A percentile compares a stretch with the other conserved stretches of the same genome.
Conservation (phyloP, 1,140 invertebrate genomes). For the Pogonognathellus flavescens region DNA sequence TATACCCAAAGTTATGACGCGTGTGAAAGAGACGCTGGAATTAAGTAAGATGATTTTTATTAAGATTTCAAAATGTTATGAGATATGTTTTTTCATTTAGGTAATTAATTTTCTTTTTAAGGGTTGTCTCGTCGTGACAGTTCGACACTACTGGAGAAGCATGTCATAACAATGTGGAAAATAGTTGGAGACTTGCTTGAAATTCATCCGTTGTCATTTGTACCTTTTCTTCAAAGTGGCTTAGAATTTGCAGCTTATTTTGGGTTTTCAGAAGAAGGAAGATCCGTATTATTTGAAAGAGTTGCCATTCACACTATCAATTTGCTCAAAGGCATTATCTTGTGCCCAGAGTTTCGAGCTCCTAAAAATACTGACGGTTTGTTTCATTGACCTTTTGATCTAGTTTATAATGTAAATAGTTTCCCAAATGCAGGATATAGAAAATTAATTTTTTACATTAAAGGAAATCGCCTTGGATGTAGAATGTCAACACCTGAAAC, state of each 20-base stretch:
- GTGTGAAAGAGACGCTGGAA: constrained; percentile 82
- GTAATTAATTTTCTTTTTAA: neutral
- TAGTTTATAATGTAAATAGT: neutral
- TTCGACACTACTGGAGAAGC: constrained; percentile 80
- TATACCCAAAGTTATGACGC: constrained; percentile 82
- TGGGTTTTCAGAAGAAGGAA: constrained; percentile 85
- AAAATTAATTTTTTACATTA: neutral
- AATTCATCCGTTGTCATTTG: constrained; percentile 82
- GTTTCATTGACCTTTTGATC: no score
- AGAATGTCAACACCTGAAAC: constrained; percentile 58
- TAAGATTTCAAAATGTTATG: neutral
- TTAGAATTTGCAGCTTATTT: constrained; percentile 87
- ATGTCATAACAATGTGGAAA: constrained; percentile 79
- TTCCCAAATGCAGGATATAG: neutral
- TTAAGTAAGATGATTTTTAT: constrained; percentile 76
- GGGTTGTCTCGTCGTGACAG: constrained; percentile 61
- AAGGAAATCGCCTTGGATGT: constrained; percentile 53
- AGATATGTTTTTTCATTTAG: neutral
- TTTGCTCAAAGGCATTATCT: constrained; percentile 85
- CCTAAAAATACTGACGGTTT: constrained; percentile 75
- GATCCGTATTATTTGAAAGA: constrained; percentile 82
- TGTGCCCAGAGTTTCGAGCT: constrained; percentile 81
- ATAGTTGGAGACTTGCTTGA: constrained; percentile 82
- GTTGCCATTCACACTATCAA: constrained; percentile 92
- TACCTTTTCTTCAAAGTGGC: constrained; percentile 82